Percentiles rank a stretch among this genome's conserved stretches.
Evolutionary conservation across 2,113 vertebrate genomes (phyloP).

Genomic region (Girardinichthys multiradiatus): DNA sequence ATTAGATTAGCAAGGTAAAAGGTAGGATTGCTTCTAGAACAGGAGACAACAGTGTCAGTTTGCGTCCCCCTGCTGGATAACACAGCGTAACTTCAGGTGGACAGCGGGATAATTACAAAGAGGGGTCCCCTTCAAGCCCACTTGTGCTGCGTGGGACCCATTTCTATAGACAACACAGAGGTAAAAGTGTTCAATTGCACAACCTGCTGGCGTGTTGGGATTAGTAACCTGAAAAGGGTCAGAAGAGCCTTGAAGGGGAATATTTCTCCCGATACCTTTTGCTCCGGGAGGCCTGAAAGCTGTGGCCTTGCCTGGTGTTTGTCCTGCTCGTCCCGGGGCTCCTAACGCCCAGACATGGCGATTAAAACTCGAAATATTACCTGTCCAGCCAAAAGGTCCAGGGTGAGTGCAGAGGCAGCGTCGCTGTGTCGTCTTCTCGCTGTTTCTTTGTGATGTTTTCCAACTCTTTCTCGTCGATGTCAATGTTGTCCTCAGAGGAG

Average conservation of each 20-base stretch:
- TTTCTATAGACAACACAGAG: background rate
- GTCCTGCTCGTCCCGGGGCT: background rate
- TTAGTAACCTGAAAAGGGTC: slow-evolving; percentile 2
- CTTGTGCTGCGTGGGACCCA: background rate
- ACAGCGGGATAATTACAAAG: background rate
- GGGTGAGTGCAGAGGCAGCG: slow-evolving; percentile 79
- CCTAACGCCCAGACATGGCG: background rate
- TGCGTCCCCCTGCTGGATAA: background rate
- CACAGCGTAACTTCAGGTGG: background rate
- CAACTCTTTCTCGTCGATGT: slow-evolving; percentile 83
- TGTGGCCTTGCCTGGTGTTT: slow-evolving; percentile 40
- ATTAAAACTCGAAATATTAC: slow-evolving; percentile 37
- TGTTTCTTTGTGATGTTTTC: slow-evolving; percentile 80
- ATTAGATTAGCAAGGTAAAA: too few relatives aligned
- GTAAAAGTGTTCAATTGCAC: background rate
- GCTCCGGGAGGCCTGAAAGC: slow-evolving; percentile 49
- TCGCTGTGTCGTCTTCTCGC: slow-evolving; percentile 63
- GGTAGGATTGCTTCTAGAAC: background rate
- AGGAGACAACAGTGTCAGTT: background rate
- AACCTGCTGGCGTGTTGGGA: background rate
- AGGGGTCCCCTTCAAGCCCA: background rate
- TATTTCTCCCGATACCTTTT: slow-evolving; percentile 28
- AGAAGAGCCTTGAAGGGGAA: background rate
- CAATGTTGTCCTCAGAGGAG: slow-evolving; percentile 71
- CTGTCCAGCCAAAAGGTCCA: slow-evolving; percentile 86